These are phyloP conservation scores for Apotomis turbidana DNA, from an alignment of 2,888 invertebrate genomes.

Conservation along the genomic window DNA sequence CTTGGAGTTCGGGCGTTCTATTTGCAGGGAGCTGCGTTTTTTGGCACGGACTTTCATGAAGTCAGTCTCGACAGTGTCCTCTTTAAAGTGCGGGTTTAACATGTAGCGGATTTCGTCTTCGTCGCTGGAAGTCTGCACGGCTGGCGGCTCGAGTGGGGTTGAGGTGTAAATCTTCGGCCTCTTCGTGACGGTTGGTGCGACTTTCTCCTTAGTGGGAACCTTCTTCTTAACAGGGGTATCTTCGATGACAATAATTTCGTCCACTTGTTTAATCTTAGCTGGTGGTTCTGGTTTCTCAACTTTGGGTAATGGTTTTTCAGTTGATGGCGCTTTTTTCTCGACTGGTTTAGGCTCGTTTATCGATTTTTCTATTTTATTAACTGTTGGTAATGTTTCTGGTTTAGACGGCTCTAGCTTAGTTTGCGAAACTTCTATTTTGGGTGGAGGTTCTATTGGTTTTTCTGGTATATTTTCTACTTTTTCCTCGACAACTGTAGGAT, in stretches of 20 bases:
- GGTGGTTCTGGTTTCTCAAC: conserved; percentile 47
- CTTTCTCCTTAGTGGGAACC: conserved; percentile 55
- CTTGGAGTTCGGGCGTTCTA: conserved; percentile 73
- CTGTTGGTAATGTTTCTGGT: conserved; percentile 3
- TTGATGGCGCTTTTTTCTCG: conserved; percentile 15
- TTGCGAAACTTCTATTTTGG: conserved; percentile 10
- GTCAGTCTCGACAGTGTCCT: conserved; percentile 57
- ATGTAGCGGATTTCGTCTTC: conserved; percentile 77
- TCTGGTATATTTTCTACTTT: conserved; percentile 13
- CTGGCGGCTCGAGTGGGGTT: conserved; percentile 47
- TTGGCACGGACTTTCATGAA: conserved; percentile 72
- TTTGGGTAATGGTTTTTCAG: conserved; percentile 27
- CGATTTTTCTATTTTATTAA: conserved; percentile 14
- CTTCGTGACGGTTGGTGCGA: conserved; percentile 57
- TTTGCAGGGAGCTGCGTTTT: conserved; percentile 72
- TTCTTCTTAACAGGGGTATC: conserved; percentile 62
- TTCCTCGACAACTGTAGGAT: conserved; percentile 39
- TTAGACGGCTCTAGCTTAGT: conserved; percentile 16
- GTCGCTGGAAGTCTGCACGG: conserved; percentile 61
- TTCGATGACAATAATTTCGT: conserved; percentile 45
- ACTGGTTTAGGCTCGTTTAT: conserved; percentile 7
- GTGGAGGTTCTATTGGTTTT: conserved; percentile 7
- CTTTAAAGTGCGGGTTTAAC: conserved; percentile 72
- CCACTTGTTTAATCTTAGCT: conserved; percentile 44
- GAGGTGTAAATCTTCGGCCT: conserved; percentile 55